These are phyloP conservation scores for Eilema caniola DNA, from an alignment of 2,888 invertebrate species.

Conservation along the genomic window DNA sequence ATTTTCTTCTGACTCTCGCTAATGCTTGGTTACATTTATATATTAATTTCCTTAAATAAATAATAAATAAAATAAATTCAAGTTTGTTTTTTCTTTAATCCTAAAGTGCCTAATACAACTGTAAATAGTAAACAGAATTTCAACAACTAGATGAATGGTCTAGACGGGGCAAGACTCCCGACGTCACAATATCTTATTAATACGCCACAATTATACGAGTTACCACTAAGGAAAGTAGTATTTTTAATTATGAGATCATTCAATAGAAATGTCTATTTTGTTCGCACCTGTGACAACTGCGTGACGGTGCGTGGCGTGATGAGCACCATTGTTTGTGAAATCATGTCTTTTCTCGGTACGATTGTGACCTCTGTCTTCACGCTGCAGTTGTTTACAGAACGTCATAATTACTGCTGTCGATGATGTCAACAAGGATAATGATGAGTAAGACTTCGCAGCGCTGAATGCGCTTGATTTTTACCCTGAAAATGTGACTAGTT, in stretches of 20 bases:
- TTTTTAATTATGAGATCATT: constrained; percentile 12
- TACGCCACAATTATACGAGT: neutral
- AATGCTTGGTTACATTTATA: too few species aligned
- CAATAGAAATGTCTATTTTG: constrained; percentile 9
- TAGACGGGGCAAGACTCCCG: neutral
- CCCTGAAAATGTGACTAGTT: constrained; percentile 15
- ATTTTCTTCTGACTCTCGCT: too few species aligned
- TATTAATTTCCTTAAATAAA: neutral
- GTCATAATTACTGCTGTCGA: constrained; percentile 35
- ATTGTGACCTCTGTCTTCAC: neutral
- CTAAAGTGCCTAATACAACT: too few species aligned
- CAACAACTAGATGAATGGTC: too few species aligned
- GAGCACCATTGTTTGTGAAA: constrained; percentile 12
- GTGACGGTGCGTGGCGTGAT: constrained; percentile 11
- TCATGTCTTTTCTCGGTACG: constrained; percentile 14
- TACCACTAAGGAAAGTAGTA: constrained; percentile 5
- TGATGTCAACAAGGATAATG: constrained; percentile 38
- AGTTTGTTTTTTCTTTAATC: neutral
- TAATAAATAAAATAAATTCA: neutral
- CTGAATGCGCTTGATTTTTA: constrained; percentile 10
- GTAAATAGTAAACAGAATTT: too few species aligned
- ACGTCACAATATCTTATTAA: neutral
- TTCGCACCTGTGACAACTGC: constrained; percentile 7
- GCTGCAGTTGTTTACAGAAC: constrained; percentile 11
- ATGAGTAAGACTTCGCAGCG: constrained; percentile 31